Evolutionary conservation across 2,797 vertebrate genomes (phyloP).

Genomic region (Amazonetta brasiliensis): DNA sequence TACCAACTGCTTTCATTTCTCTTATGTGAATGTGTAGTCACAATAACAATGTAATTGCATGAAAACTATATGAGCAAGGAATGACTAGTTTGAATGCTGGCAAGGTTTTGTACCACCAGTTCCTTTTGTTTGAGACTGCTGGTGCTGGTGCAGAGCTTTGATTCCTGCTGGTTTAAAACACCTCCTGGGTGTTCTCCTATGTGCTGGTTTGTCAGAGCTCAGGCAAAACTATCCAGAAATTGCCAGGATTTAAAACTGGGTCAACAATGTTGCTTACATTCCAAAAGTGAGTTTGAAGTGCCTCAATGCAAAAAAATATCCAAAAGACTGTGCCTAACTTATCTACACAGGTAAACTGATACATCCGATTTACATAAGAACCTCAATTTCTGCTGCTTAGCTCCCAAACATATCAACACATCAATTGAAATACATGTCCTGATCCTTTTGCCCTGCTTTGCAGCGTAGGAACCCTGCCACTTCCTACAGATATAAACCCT

Average conservation of each 20-base stretch:
- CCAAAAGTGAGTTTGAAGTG: background rate
- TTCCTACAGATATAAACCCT: background rate
- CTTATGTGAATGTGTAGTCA: background rate
- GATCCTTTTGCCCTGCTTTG: background rate
- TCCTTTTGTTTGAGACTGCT: background rate
- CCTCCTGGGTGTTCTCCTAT: background rate
- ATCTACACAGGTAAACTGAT: background rate
- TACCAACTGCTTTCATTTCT: background rate
- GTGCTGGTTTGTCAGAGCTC: background rate
- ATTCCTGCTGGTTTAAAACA: background rate
- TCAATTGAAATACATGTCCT: background rate
- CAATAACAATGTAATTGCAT: background rate
- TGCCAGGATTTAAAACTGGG: background rate
- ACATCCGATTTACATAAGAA: background rate
- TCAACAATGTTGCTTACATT: background rate
- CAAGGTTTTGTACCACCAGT: background rate
- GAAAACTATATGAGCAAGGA: background rate
- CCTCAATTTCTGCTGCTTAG: background rate
- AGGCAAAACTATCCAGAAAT: background rate
- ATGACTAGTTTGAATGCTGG: background rate
- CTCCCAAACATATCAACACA: background rate
- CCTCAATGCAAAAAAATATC: background rate
- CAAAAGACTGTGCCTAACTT: background rate
- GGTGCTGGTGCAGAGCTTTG: background rate
- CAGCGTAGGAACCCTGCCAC: background rate